phyloP scores from a whole-genome alignment of 2,888 invertebrate genomes.

The Cecidostiba fungosa region DNA sequence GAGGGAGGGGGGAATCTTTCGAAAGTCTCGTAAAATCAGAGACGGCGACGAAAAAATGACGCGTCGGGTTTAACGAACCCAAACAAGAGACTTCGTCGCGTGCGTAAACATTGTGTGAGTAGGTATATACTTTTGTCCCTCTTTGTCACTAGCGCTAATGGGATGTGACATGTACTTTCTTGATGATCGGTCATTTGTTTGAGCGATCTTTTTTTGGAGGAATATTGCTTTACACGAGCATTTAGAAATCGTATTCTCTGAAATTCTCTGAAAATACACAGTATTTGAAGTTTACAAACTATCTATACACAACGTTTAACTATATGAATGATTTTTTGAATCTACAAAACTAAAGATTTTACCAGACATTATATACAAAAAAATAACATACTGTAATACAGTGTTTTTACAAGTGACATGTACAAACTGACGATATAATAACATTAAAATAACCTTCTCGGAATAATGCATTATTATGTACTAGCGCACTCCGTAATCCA shows the following conservation, averaged over 20 bases:
- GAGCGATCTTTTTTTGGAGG: not conserved
- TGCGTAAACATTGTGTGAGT: slow-evolving; percentile 3
- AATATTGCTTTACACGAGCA: too few species aligned
- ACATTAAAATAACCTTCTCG: not conserved
- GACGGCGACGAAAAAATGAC: slow-evolving; percentile 27
- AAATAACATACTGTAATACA: not conserved
- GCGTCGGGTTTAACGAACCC: slow-evolving; percentile 57
- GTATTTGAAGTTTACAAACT: too few species aligned
- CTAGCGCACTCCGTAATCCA: not conserved
- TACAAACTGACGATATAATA: not conserved
- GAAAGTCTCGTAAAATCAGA: slow-evolving; percentile 57
- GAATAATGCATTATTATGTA: not conserved
- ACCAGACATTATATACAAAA: not conserved
- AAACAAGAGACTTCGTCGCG: slow-evolving; percentile 52
- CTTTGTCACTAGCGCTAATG: not conserved
- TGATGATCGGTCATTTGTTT: not conserved
- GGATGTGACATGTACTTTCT: not conserved
- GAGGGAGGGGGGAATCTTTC: slow-evolving; percentile 32
- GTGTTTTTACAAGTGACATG: not conserved
- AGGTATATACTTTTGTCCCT: not conserved
- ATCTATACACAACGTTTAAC: not conserved
- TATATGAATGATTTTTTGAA: too few species aligned
- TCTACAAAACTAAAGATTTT: not conserved
- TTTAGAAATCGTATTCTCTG: too few species aligned
- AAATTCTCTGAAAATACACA: too few species aligned